A percentile compares a stretch with the other conserved stretches of the same genome.
phyloP scores from a whole-genome alignment of 2,888 invertebrate species.

The Eupithecia subumbrata region DNA sequence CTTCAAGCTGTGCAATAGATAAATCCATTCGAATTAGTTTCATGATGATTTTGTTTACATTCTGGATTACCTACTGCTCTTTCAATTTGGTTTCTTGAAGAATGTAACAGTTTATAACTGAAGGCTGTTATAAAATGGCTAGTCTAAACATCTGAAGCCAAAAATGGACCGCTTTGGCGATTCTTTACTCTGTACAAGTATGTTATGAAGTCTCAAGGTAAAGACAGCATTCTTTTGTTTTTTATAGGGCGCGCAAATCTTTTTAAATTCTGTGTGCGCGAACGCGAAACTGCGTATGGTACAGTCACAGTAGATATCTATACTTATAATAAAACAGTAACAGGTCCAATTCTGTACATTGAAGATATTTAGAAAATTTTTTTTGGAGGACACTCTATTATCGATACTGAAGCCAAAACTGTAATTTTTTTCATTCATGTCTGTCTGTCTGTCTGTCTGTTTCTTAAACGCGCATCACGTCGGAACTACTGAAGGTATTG shows the following conservation, averaged over 20 bases:
- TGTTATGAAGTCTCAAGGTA: not conserved
- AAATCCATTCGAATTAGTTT: not conserved
- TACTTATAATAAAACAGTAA: no score
- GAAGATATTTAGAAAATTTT: no score
- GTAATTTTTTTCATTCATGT: no score
- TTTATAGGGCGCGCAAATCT: not conserved
- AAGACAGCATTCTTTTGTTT: not conserved
- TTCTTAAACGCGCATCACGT: no score
- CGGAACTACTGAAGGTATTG: no score
- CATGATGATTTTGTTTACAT: slow-evolving; percentile 5
- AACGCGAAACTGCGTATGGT: no score
- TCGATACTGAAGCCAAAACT: no score
- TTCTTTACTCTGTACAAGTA: not conserved
- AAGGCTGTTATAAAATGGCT: not conserved
- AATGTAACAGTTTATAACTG: slow-evolving; percentile 4
- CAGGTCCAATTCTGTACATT: no score
- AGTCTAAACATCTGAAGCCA: not conserved
- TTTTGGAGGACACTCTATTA: no score
- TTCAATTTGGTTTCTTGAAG: slow-evolving; percentile 1
- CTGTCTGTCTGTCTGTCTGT: no score
- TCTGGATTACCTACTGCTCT: not conserved
- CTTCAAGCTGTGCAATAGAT: not conserved
- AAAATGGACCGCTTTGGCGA: not conserved
- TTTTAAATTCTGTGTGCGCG: no score
- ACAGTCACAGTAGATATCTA: no score